Evolutionary conservation across 2,888 invertebrate genomes (phyloP).

Genomic region (Tenthredo scrophulariae): DNA sequence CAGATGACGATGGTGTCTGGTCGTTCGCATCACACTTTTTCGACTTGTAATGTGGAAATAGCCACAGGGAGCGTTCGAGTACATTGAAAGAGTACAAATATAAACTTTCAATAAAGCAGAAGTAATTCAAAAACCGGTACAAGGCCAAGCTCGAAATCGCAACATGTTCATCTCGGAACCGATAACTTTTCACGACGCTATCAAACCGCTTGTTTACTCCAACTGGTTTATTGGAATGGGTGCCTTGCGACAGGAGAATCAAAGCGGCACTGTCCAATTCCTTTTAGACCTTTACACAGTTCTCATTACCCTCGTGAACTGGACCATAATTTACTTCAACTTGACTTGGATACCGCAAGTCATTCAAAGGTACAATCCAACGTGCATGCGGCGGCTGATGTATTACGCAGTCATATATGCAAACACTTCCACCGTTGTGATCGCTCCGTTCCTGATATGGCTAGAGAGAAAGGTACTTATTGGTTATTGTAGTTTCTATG

Average conservation of each 20-base stretch:
- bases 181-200: not conserved
- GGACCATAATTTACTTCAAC: not conserved
- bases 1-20: not conserved
- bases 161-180: not conserved
- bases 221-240: not conserved
- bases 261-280: not conserved
- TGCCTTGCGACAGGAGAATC: not conserved
- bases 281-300: not conserved
- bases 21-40: not conserved
- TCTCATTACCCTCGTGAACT: not conserved
- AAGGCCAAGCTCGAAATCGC: not conserved
- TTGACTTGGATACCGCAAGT: not conserved
- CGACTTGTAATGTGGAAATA: not conserved
- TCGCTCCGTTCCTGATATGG: not conserved
- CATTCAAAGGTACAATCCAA: too few relatives aligned
- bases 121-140: not conserved
- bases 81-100: not conserved
- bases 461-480: not conserved
- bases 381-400: not conserved
- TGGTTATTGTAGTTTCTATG: too few relatives aligned
- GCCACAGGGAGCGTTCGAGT: not conserved
- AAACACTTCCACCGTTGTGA: not conserved
- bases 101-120: too few relatives aligned
- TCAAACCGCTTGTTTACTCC: conserved; percentile 2
- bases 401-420: too few relatives aligned